Evolutionary conservation across 2,797 vertebrate genomes (phyloP).

Genomic region (Setipinna tenuifilis): DNA sequence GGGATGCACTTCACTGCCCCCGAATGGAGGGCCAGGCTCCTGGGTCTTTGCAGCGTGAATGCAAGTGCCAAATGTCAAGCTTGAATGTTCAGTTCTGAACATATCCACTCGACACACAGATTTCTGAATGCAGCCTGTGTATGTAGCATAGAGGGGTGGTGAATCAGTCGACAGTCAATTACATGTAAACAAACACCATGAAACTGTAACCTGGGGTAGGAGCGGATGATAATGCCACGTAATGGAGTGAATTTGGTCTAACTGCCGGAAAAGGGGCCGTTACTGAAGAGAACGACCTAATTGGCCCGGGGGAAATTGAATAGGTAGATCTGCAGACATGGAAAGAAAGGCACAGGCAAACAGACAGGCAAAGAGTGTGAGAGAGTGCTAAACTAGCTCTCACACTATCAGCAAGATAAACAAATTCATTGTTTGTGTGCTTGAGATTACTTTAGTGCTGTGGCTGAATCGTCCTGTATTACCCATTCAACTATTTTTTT

Average conservation of each 20-base stretch:
- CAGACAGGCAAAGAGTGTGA: conserved; percentile 16
- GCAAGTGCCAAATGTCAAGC: background rate
- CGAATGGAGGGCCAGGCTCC: background rate
- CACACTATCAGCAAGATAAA: conserved; percentile 12
- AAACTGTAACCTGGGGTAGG: conserved; percentile 52
- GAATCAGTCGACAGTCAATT: conserved; percentile 14
- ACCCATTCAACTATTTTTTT: background rate
- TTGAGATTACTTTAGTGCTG: background rate
- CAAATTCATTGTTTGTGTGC: background rate
- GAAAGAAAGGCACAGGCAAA: conserved; percentile 35
- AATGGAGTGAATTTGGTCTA: conserved; percentile 58
- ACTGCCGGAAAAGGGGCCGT: conserved; percentile 69
- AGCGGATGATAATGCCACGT: conserved; percentile 39
- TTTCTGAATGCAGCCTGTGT: conserved; percentile 5
- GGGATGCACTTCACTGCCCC: background rate
- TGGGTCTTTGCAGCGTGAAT: background rate
- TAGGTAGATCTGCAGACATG: conserved; percentile 33
- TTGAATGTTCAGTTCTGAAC: background rate
- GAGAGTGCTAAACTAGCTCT: background rate
- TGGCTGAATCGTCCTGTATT: background rate
- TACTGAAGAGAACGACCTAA: conserved; percentile 56
- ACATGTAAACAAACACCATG: conserved; percentile 46
- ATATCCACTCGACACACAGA: background rate
- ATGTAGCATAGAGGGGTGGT: background rate
- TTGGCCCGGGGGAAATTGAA: conserved; percentile 52